Base-by-base conservation (phyloP, 2,797 vertebrate species). In the Brachymystax lenok region DNA sequence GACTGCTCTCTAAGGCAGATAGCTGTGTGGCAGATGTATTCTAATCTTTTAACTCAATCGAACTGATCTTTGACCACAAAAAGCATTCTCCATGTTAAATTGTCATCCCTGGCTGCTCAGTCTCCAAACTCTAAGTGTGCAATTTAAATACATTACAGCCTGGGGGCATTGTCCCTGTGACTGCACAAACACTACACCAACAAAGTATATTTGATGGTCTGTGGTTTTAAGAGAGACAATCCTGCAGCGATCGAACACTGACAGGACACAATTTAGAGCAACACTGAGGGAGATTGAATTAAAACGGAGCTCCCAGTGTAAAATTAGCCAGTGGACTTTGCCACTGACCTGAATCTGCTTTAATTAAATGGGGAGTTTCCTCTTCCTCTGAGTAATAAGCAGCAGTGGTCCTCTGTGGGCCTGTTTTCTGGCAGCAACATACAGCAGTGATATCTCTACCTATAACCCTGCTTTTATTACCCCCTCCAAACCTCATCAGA, bases 41-140 rank as follows among this genome's bases (percentile, higher is more conserved):
- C 85, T 91, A 91, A 92, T 93, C 90, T 93, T 90, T 91, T 93
- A 91, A 93, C 93, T 92, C 85, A 91, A 92, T 93, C 90, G 79
- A 87, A 85, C 83, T 92, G 89, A 91, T 92, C 90, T 93, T 91
- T 92, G 90, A 92, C 90, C 90, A 90, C 81, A 84, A 85, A 89
- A 89, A 87, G 87, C 89, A 80, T 88, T 93, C 86, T 87, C 85
- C 86, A 87, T 90, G 88, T 92, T 90, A 89, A 89, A 91, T 80
- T 78, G 83, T 88, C 92, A 93, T 93, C 91, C 88, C 90, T 75
- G 74, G 84, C 86, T 84, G 86, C 87, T 83, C 85, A 82, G 87
- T 88, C 89, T 91, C 85, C 84, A 85, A 87, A 90, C 90, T 90
- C 89, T 90, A 91, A 91, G 89, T 89, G 85, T 90, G 88, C 87